Evolutionary conservation across 2,888 invertebrate species (phyloP).

Genomic region (Chrysomela aeneicollis): DNA sequence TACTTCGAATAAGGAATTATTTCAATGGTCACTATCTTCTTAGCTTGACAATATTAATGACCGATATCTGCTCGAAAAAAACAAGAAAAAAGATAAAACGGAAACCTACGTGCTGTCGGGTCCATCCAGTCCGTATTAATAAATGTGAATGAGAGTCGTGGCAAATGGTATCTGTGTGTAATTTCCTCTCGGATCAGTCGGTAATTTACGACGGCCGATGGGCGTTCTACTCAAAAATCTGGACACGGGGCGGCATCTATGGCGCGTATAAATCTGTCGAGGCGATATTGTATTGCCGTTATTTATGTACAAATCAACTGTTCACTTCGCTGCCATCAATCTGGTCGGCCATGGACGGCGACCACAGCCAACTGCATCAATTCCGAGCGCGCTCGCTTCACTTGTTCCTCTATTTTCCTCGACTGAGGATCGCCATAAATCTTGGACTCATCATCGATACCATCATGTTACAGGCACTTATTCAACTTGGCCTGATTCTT

Average conservation of each 20-base stretch:
- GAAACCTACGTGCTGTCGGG: too few relatives aligned
- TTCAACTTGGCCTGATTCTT: too few relatives aligned
- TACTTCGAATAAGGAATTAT: too few relatives aligned
- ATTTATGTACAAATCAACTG: conserved; percentile 63
- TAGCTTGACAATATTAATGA: neutral
- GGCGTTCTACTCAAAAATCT: conserved; percentile 59
- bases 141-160: conserved; percentile 45
- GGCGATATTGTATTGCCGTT: conserved; percentile 61
- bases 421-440: too few relatives aligned
- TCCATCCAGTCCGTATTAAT: conserved; percentile 34
- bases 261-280: conserved; percentile 61
- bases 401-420: conserved; percentile 7
- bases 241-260: conserved; percentile 59
- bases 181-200: conserved; percentile 51
- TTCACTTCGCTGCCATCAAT: conserved; percentile 61
- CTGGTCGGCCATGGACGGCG: conserved; percentile 50
- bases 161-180: conserved; percentile 51
- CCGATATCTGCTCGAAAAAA: too few relatives aligned
- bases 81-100: too few relatives aligned
- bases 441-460: too few relatives aligned
- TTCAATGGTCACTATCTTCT: too few relatives aligned
- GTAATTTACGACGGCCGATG: conserved; percentile 57
- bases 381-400: conserved; percentile 6
- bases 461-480: too few relatives aligned
- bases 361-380: conserved; percentile 33